These are phyloP conservation scores for Dryas iulia DNA, from an alignment of 1,140 invertebrate species.

Conservation along the genomic window DNA sequence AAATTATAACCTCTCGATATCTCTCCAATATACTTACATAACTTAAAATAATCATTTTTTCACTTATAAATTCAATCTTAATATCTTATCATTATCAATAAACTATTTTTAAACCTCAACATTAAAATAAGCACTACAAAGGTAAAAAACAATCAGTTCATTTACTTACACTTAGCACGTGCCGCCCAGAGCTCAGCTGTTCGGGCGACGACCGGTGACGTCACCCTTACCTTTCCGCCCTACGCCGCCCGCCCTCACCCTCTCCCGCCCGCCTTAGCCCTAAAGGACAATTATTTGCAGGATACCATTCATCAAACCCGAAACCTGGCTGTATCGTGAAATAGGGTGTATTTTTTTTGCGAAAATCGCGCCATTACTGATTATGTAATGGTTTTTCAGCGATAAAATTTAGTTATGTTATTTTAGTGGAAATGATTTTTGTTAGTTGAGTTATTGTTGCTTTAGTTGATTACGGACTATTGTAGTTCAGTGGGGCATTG, in stretches of 20 bases:
- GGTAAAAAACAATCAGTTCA: not conserved
- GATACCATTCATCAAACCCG: slow-evolving; percentile 57
- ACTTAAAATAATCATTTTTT: too few relatives aligned
- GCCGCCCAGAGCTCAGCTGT: not conserved
- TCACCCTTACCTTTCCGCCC: not conserved
- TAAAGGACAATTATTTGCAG: slow-evolving; percentile 62
- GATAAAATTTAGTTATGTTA: not conserved
- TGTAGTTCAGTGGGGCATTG: too few relatives aligned
- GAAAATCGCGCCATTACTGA: slow-evolving; percentile 10
- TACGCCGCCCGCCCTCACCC: not conserved
- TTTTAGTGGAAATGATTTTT: not conserved
- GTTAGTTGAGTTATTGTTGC: too few relatives aligned
- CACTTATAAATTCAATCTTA: too few relatives aligned
- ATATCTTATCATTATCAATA: too few relatives aligned
- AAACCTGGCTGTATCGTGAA: slow-evolving; percentile 33
- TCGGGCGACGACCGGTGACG: not conserved
- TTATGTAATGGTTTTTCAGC: slow-evolving; percentile 8
- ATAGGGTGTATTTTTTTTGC: slow-evolving; percentile 26
- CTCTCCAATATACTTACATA: too few relatives aligned
- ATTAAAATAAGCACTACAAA: not conserved
- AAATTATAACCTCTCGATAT: too few relatives aligned
- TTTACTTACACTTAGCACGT: slow-evolving; percentile 3
- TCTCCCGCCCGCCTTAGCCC: not conserved
- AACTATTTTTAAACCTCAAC: too few relatives aligned
- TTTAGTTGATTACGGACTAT: too few relatives aligned